These are phyloP conservation scores for Himalopsyche tibetana DNA, from an alignment of 2,888 invertebrate species.

Conservation along the genomic window DNA sequence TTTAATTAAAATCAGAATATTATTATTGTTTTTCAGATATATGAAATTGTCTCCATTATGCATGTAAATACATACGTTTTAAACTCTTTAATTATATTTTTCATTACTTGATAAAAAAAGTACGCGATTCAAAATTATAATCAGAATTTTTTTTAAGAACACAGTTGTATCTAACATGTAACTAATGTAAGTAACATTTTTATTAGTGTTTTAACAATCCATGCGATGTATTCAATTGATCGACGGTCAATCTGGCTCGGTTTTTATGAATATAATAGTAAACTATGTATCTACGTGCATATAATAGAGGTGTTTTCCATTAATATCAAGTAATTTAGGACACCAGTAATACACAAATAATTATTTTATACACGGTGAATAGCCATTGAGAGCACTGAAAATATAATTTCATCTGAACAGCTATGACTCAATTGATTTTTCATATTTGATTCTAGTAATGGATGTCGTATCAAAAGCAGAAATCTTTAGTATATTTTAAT, in stretches of 20 bases:
- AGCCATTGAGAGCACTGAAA: not conserved
- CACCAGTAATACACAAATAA: slow-evolving; percentile 17
- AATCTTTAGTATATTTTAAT: no score
- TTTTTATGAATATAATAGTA: slow-evolving; percentile 23
- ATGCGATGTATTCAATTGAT: not conserved
- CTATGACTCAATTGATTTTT: slow-evolving; percentile 14
- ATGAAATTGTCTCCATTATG: no score
- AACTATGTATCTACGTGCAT: not conserved
- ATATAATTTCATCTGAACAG: not conserved
- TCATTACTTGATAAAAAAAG: no score
- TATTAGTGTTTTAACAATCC: not conserved
- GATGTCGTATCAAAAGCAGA: no score
- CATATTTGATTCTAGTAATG: no score
- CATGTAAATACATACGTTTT: no score
- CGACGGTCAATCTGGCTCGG: not conserved
- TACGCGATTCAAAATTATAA: no score
- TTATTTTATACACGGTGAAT: slow-evolving; percentile 39
- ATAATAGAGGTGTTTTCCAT: not conserved
- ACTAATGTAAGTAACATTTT: not conserved
- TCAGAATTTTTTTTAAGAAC: no score
- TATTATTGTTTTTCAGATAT: no score
- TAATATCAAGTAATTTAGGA: slow-evolving; percentile 25
- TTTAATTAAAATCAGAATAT: no score
- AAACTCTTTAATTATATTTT: no score
- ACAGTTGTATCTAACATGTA: not conserved